Percentiles rank a stretch among this genome's conserved stretches.
Conservation (phyloP, 2,888 invertebrate genomes). For the Caenorhabditis uteleia region DNA sequence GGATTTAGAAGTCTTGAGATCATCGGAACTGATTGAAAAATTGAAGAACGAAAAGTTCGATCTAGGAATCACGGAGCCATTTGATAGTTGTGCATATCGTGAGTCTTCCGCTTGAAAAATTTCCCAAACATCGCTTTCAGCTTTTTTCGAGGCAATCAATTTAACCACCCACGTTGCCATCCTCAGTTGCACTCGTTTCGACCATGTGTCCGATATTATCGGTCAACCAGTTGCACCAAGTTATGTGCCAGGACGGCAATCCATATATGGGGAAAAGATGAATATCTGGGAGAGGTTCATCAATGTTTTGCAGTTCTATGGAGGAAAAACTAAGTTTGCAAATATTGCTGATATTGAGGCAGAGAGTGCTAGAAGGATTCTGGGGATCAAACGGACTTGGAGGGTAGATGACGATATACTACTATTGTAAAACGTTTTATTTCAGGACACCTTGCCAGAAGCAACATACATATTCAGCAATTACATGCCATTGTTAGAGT, state of each 20-base stretch:
- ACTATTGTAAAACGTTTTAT: not conserved
- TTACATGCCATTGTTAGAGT: conserved; percentile 42
- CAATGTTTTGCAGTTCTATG: conserved; percentile 17
- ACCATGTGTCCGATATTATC: conserved; percentile 31
- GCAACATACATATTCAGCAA: conserved; percentile 38
- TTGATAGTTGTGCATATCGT: conserved; percentile 44
- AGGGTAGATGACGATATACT: conserved; percentile 9
- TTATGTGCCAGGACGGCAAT: conserved; percentile 15
- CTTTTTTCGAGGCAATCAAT: conserved; percentile 33
- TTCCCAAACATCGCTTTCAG: conserved; percentile 14
- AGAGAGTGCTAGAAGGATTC: conserved; percentile 1
- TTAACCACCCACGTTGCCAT: conserved; percentile 31
- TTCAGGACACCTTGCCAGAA: conserved; percentile 25
- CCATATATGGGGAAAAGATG: not conserved
- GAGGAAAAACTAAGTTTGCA: conserved; percentile 6
- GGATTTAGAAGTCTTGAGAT: conserved; percentile 10
- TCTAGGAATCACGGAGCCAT: conserved; percentile 43
- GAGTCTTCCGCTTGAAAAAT: not conserved
- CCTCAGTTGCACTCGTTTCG: conserved; percentile 20
- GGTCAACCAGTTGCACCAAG: conserved; percentile 26
- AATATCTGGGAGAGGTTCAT: conserved; percentile 9
- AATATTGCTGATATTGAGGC: not conserved
- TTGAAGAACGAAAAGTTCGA: conserved; percentile 45
- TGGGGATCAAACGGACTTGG: conserved; percentile 18
- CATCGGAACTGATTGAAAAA: conserved; percentile 21